Evolutionary conservation across 2,888 invertebrate genomes (phyloP).

Genomic region (Platerodrilus igneus): DNA sequence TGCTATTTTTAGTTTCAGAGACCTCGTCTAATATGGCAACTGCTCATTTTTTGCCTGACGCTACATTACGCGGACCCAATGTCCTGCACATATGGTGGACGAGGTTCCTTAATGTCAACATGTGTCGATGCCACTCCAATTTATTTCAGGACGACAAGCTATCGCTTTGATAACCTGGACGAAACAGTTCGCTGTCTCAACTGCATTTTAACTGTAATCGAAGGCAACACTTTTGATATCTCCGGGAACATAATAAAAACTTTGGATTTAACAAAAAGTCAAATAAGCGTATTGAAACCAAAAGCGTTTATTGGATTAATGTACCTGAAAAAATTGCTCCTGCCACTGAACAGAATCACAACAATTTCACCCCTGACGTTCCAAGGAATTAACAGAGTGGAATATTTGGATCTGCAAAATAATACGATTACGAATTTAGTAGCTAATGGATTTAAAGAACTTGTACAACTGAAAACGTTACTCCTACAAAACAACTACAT

Average conservation of each 20-base stretch:
- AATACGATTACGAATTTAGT: constrained; percentile 39
- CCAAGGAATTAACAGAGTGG: constrained; percentile 42
- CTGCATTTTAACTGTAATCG: constrained; percentile 38
- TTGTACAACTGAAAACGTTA: constrained; percentile 35
- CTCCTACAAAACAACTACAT: constrained; percentile 38
- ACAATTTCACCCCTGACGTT: constrained; percentile 40
- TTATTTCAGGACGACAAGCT: constrained; percentile 42
- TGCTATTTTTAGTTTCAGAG: too few relatives aligned
- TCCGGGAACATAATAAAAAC: constrained; percentile 43
- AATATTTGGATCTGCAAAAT: constrained; percentile 36
- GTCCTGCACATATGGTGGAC: constrained; percentile 44
- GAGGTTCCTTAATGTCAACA: constrained; percentile 45
- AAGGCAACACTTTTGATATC: constrained; percentile 42
- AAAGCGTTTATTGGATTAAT: constrained; percentile 44
- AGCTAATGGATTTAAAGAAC: constrained; percentile 39
- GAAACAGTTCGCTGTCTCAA: constrained; percentile 42
- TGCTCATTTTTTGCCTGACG: too few relatives aligned
- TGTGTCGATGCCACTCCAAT: constrained; percentile 41
- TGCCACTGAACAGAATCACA: constrained; percentile 39
- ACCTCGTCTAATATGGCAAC: too few relatives aligned
- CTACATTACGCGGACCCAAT: too few relatives aligned
- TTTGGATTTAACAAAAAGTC: constrained; percentile 36
- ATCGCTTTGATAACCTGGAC: constrained; percentile 45
- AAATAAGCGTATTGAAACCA: constrained; percentile 35
- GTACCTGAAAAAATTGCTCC: constrained; percentile 37